These are phyloP conservation scores for Coreius guichenoti DNA, from an alignment of 2,797 vertebrate genomes.

Conservation along the genomic window DNA sequence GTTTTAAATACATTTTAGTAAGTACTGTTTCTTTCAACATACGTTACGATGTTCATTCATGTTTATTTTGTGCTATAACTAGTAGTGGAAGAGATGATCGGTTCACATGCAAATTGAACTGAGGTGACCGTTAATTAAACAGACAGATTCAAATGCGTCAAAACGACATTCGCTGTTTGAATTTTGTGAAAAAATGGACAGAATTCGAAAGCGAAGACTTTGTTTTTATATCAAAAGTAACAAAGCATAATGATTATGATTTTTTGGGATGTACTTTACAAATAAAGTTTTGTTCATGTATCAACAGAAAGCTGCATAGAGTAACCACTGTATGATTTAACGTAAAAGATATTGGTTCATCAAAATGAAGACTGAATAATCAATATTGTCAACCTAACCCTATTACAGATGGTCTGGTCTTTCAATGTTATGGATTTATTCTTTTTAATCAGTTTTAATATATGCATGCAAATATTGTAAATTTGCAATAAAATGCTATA, in stretches of 20 bases:
- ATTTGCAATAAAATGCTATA: background rate
- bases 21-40: too few species aligned
- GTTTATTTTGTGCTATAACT: too few species aligned
- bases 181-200: too few species aligned
- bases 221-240: too few species aligned
- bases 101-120: too few species aligned
- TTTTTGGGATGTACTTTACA: background rate
- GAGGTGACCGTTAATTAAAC: too few species aligned
- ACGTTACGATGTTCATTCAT: too few species aligned
- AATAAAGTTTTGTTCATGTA: background rate
- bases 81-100: too few species aligned
- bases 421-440: background rate
- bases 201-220: too few species aligned
- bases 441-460: background rate
- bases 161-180: too few species aligned
- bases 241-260: background rate
- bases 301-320: background rate
- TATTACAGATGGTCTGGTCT: background rate
- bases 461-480: background rate
- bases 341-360: background rate
- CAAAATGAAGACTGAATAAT: background rate
- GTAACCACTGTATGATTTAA: background rate
- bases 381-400: background rate
- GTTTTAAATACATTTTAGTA: too few species aligned
- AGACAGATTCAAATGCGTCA: too few species aligned